Conservation (phyloP, 2,797 vertebrate genomes). For the Poeciliopsis gracilis region DNA sequence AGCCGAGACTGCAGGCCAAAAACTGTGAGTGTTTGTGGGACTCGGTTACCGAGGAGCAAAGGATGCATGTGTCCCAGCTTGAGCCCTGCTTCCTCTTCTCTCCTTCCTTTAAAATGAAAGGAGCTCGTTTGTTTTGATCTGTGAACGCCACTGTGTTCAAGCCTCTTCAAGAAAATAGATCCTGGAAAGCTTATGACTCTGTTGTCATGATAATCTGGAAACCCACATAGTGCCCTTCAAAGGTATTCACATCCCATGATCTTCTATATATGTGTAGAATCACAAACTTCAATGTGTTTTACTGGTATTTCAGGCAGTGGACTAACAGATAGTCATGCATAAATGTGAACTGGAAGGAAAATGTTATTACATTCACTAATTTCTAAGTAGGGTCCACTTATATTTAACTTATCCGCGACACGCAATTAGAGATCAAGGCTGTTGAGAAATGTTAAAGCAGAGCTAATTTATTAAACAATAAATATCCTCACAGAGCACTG, state of each 20-base stretch:
- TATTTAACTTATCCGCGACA: not conserved
- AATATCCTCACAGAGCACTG: not conserved
- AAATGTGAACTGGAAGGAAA: not conserved
- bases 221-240: not conserved
- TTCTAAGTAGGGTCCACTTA: not conserved
- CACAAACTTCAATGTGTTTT: not conserved
- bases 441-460: not conserved
- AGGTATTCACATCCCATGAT: not conserved
- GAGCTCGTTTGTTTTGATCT: slow-evolving; percentile 48
- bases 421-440: not conserved
- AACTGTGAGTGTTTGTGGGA: slow-evolving; percentile 24
- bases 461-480: not conserved
- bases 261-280: not conserved
- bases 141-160: slow-evolving; percentile 39
- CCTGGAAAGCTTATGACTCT: slow-evolving; percentile 22
- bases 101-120: slow-evolving; percentile 65
- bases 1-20: slow-evolving; percentile 63
- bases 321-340: not conserved
- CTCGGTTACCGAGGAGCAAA: slow-evolving; percentile 53
- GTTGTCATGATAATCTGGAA: not conserved
- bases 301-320: not conserved
- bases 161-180: slow-evolving; percentile 29
- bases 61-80: slow-evolving; percentile 78
- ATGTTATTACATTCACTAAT: not conserved
- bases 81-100: slow-evolving; percentile 64